phyloP scores from a whole-genome alignment of 23 tunicate species.

The Pegea sp. region DNA sequence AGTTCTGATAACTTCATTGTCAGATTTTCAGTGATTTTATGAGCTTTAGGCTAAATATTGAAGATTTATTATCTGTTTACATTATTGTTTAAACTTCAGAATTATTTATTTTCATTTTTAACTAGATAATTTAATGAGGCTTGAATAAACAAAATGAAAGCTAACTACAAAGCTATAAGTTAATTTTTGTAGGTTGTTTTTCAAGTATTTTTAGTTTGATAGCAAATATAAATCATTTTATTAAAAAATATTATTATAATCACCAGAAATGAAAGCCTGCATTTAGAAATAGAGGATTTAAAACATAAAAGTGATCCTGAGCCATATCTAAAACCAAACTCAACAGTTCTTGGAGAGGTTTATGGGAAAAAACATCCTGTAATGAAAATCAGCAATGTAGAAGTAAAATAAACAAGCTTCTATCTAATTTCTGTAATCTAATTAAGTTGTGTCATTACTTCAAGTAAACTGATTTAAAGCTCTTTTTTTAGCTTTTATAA shows the following conservation, averaged over 20 bases:
- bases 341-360: conserved; percentile 44
- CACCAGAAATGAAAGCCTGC: conserved; percentile 25
- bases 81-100: no score
- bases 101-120: no score
- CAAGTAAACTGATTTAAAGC: not conserved
- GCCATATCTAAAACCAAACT: conserved; percentile 5
- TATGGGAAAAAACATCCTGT: conserved; percentile 39
- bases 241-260: not conserved
- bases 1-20: not conserved
- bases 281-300: conserved; percentile 8
- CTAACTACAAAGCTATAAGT: not conserved
- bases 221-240: not conserved
- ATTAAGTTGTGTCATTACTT: not conserved
- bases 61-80: no score
- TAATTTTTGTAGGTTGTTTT: no score
- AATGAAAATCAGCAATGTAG: conserved; percentile 19
- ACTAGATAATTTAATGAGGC: no score
- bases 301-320: conserved; percentile 15
- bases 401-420: conserved; percentile 4
- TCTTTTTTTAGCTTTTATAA: no score
- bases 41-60: no score
- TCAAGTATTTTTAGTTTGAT: no score
- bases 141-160: no score
- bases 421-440: not conserved
- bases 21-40: not conserved